phyloP scores from a whole-genome alignment of 2,888 invertebrate species.

The Pterostichus madidus region DNA sequence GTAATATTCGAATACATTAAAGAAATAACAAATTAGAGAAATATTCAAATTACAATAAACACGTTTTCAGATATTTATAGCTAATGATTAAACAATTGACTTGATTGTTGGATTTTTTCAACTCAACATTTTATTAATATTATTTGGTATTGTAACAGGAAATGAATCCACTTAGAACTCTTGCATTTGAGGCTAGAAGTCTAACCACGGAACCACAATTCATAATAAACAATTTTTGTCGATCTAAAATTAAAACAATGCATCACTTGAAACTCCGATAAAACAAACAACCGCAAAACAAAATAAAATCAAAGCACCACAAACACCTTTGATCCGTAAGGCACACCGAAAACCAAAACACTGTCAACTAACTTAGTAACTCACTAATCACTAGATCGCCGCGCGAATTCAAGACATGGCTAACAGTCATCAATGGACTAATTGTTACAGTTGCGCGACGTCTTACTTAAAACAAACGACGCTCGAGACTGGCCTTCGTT shows the following conservation, averaged over 20 bases:
- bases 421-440: slow-evolving; percentile 58
- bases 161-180: no score
- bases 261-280: no score
- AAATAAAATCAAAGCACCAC: slow-evolving; percentile 1
- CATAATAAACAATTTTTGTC: no score
- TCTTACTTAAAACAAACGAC: slow-evolving; percentile 64
- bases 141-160: no score
- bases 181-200: no score
- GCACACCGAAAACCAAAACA: slow-evolving; percentile 1
- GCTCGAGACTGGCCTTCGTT: slow-evolving; percentile 60
- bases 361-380: neutral
- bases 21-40: slow-evolving; percentile 21
- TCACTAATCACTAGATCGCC: neutral
- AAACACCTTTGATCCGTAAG: neutral
- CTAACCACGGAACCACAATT: no score
- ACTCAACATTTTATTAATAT: no score
- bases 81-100: neutral
- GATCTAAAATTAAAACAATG: no score
- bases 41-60: slow-evolving; percentile 22
- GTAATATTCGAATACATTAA: neutral
- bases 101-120: no score
- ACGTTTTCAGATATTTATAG: slow-evolving; percentile 35
- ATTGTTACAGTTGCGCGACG: slow-evolving; percentile 58
- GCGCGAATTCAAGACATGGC: slow-evolving; percentile 19
- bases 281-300: neutral